phyloP scores from a whole-genome alignment of 2,888 invertebrate genomes.

The Pilophorus perplexus region DNA sequence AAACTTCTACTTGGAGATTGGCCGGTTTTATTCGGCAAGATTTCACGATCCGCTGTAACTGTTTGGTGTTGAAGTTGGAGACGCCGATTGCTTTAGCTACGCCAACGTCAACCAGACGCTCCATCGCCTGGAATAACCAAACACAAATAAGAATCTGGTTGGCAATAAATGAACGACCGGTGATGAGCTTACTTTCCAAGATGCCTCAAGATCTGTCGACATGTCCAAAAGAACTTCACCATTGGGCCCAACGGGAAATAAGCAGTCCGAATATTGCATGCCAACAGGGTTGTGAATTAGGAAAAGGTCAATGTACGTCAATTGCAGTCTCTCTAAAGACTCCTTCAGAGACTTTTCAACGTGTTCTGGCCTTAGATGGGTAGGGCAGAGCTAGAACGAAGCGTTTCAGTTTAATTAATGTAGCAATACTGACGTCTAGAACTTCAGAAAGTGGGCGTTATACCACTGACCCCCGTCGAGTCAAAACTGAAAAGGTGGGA shows the following conservation, averaged over 20 bases:
- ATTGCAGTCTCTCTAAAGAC: conserved; percentile 20
- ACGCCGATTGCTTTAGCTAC: conserved; percentile 75
- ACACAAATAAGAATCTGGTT: neutral
- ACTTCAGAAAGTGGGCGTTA: no score
- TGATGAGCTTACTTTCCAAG: conserved; percentile 41
- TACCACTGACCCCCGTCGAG: no score
- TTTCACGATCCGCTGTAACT: conserved; percentile 65
- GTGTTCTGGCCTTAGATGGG: conserved; percentile 27
- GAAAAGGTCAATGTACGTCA: conserved; percentile 36
- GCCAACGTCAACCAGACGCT: conserved; percentile 65
- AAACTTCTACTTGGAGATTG: conserved; percentile 58
- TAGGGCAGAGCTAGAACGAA: conserved; percentile 20
- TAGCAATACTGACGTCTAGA: no score
- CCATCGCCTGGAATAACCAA: conserved; percentile 61
- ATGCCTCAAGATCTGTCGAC: conserved; percentile 24
- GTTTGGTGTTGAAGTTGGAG: conserved; percentile 76
- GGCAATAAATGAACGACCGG: neutral
- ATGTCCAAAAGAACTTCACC: conserved; percentile 28
- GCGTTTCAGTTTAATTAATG: no score
- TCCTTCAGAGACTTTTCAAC: conserved; percentile 35
- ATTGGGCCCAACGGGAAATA: conserved; percentile 23
- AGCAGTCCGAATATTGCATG: conserved; percentile 11
- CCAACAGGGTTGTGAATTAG: conserved; percentile 38
- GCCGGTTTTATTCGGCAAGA: conserved; percentile 63
- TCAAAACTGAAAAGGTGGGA: no score